These are phyloP conservation scores for Nycticryphes semicollaris DNA, from an alignment of 2,113 vertebrate species.

Conservation along the genomic window DNA sequence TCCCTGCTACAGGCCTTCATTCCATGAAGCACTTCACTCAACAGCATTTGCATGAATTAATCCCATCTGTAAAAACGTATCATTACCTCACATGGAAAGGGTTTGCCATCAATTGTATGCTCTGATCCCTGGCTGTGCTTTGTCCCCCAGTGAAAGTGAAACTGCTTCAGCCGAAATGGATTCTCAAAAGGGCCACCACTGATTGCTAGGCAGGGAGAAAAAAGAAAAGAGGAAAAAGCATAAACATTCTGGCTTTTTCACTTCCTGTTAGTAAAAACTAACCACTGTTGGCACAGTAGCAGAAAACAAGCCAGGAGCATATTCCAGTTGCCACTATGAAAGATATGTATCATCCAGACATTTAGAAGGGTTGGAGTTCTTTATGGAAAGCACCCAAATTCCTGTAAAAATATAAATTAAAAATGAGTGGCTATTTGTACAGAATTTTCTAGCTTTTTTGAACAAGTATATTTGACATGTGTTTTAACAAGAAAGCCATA, in stretches of 20 bases:
- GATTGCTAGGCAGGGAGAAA: constrained; percentile 76
- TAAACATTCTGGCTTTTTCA: neutral
- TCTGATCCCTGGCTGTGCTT: constrained; percentile 88
- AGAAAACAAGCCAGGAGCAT: neutral
- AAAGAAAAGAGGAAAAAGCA: neutral
- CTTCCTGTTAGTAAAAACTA: neutral
- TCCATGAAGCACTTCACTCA: neutral
- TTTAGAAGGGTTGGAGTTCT: neutral
- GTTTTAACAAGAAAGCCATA: no score
- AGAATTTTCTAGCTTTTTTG: neutral
- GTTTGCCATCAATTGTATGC: constrained; percentile 87
- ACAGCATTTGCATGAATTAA: neutral
- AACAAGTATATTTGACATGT: neutral
- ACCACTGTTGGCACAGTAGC: neutral
- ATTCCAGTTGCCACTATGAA: neutral
- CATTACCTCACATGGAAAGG: constrained; percentile 89
- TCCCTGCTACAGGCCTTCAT: neutral
- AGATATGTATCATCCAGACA: neutral
- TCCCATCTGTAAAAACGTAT: neutral
- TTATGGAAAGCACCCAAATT: neutral
- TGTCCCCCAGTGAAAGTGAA: constrained; percentile 96
- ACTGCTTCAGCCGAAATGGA: constrained; percentile 91
- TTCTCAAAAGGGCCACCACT: constrained; percentile 87
- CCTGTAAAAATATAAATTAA: neutral
- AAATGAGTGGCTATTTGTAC: neutral